These are phyloP conservation scores for Drosophila kurseongensis DNA, from an alignment of 1,140 invertebrate genomes.

Conservation along the genomic window DNA sequence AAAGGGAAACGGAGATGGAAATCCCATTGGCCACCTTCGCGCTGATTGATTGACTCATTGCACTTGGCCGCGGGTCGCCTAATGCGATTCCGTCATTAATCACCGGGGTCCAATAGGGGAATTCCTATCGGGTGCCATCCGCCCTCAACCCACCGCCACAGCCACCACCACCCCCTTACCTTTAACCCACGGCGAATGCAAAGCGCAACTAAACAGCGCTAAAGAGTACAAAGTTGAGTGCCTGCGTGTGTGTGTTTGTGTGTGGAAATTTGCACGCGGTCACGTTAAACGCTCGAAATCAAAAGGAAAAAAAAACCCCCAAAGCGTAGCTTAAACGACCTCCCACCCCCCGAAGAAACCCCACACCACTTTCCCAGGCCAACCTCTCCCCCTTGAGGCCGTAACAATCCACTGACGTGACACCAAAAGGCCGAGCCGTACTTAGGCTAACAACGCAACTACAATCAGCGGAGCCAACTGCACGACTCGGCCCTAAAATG, in stretches of 20 bases:
- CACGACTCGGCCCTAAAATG: conserved; percentile 47
- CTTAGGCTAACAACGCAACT: conserved; percentile 63
- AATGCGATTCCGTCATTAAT: conserved; percentile 64
- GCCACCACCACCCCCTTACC: not conserved
- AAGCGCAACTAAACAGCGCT: conserved; percentile 75
- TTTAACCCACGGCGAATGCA: conserved; percentile 29
- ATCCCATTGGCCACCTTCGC: conserved; percentile 16
- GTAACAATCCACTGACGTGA: conserved; percentile 66
- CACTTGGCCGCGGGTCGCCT: conserved; percentile 31
- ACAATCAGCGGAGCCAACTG: conserved; percentile 28
- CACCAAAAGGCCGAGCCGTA: conserved; percentile 74
- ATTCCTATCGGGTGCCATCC: conserved; percentile 12
- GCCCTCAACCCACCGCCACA: conserved; percentile 5
- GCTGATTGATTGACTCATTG: conserved; percentile 57
- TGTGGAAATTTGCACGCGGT: conserved; percentile 59
- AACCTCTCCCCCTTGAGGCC: conserved; percentile 7
- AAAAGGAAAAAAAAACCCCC: conserved; percentile 27
- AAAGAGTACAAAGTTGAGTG: conserved; percentile 74
- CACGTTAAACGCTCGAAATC: conserved; percentile 72
- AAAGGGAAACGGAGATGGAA: conserved; percentile 21
- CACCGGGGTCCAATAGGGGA: conserved; percentile 6
- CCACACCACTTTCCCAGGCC: not conserved
- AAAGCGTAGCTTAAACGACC: conserved; percentile 3
- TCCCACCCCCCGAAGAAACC: not conserved
- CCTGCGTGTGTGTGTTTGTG: conserved; percentile 4